Evolutionary conservation across 2,888 invertebrate species (phyloP).

Genomic region (Aporophyla lueneburgensis): DNA sequence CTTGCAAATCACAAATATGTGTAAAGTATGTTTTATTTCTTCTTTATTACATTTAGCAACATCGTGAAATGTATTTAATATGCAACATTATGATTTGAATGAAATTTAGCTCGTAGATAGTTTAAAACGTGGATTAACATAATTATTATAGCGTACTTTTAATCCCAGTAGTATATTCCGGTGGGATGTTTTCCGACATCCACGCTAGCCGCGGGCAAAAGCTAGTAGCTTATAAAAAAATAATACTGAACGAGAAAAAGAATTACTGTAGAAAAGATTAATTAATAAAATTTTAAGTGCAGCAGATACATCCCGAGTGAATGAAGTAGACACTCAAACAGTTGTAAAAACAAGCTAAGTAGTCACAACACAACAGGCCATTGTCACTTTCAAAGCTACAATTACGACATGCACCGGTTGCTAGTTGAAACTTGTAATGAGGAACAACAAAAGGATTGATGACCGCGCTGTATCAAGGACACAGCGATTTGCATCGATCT

Average conservation of each 20-base stretch:
- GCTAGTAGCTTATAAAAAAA: background rate
- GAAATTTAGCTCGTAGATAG: background rate
- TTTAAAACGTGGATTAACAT: no score
- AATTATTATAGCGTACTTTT: background rate
- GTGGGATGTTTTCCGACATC: background rate
- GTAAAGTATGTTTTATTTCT: background rate
- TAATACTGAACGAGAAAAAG: no score
- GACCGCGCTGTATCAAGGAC: slow-evolving; percentile 62
- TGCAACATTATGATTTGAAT: slow-evolving; percentile 14
- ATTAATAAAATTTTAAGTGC: background rate
- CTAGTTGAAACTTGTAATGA: slow-evolving; percentile 28
- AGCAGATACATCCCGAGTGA: background rate
- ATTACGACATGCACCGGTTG: slow-evolving; percentile 47
- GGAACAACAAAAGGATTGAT: slow-evolving; percentile 60
- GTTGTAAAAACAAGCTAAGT: slow-evolving; percentile 18
- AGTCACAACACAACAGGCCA: slow-evolving; percentile 7
- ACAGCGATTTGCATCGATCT: slow-evolving; percentile 70
- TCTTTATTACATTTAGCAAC: slow-evolving; percentile 9
- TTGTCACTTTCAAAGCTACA: slow-evolving; percentile 58
- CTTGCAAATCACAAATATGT: slow-evolving; percentile 8
- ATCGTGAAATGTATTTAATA: background rate
- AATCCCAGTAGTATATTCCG: background rate
- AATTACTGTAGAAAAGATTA: background rate
- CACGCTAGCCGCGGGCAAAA: background rate
- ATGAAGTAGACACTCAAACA: slow-evolving; percentile 1